Base-by-base conservation (phyloP, 2,797 vertebrate species). In the Rhyacichthys aspro region DNA sequence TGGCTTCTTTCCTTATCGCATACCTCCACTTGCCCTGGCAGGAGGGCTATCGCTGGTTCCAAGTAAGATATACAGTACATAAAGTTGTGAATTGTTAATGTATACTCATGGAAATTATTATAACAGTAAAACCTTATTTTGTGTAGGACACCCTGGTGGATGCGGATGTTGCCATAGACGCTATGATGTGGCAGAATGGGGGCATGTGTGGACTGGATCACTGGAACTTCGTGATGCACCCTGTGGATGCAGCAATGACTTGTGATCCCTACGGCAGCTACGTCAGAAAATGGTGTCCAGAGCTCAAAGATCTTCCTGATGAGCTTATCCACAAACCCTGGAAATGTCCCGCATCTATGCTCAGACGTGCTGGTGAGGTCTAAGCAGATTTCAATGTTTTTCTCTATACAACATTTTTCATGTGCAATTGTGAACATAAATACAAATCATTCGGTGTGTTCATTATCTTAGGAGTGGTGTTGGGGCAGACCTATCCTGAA, bases 181-280 rank as follows among this genome's bases (percentile, higher is more conserved):
- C 91, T 5, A 89, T 91, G 91, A 93, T 91, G 91, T 92, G 91
- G 91, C 91, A 92, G 83, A 93, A 93, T 17, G 92, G 90, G 5
- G 90, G 90, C 50, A 92, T 93, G 90, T 89, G 89, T 56, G 90
- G 90, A 38, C 76, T 93, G 82, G 91, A 92, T 81, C 89, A 90
- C 73, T 93, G 90, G 92, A 93, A 93, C 71, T 92, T 92, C 44
- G 91, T 93, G 43, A 92, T 93, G 91, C 91, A 91, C 32, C 91
- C 90, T 0, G 76, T 92, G 1, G 86, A 90, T 18, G 89, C 90
- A 42, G 89, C 91, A 1, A 81, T 90, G 89, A 93, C 91, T 55
- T 91, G 90, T 59, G 92, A 92, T 71, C 90, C 90, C 3, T 43
- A 34, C 0, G 89, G 90, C 23, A 71, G 44, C 45, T 92, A 78